Evolutionary conservation across 53 echinoderm and acorn worm genomes (phyloP).

Genomic region (Mesocentrotus franciscanus): DNA sequence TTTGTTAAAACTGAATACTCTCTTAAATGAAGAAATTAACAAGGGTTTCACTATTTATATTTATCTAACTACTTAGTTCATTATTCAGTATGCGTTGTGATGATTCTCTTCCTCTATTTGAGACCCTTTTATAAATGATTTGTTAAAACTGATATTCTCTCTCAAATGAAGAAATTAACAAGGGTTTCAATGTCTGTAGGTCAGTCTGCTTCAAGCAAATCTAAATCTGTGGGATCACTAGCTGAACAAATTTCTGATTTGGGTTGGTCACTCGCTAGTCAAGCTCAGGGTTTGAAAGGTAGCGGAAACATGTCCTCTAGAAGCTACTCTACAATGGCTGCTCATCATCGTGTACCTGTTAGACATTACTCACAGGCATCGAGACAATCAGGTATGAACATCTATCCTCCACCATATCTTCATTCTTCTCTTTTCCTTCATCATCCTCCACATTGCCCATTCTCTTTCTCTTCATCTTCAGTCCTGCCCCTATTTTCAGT

Average conservation of each 20-base stretch:
- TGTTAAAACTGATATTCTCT: no score
- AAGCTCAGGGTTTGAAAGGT: slow-evolving; percentile 26
- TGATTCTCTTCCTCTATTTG: no score
- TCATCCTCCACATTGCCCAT: not conserved
- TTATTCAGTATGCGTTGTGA: no score
- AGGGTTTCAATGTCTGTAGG: slow-evolving; percentile 55
- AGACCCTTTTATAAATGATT: no score
- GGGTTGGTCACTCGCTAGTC: slow-evolving; percentile 81
- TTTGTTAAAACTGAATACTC: no score
- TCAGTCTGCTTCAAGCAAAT: slow-evolving; percentile 84
- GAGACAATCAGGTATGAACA: slow-evolving; percentile 30
- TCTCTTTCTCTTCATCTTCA: not conserved
- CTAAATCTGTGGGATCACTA: slow-evolving; percentile 77
- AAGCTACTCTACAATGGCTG: slow-evolving; percentile 73
- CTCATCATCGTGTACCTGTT: slow-evolving; percentile 1
- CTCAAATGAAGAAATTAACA: not conserved
- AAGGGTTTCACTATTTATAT: not conserved
- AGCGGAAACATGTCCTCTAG: slow-evolving; percentile 59
- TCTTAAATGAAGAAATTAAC: not conserved
- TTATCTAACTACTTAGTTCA: not conserved
- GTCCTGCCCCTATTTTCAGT: no score
- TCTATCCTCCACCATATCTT: not conserved
- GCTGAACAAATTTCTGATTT: slow-evolving; percentile 82
- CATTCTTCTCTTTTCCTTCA: not conserved
- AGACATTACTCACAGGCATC: slow-evolving; percentile 50